Evolutionary conservation across 2,113 vertebrate species (phyloP), one percentile per base, ranked within the genome.

Genomic region (Ictidomys tridecemlineatus): DNA sequence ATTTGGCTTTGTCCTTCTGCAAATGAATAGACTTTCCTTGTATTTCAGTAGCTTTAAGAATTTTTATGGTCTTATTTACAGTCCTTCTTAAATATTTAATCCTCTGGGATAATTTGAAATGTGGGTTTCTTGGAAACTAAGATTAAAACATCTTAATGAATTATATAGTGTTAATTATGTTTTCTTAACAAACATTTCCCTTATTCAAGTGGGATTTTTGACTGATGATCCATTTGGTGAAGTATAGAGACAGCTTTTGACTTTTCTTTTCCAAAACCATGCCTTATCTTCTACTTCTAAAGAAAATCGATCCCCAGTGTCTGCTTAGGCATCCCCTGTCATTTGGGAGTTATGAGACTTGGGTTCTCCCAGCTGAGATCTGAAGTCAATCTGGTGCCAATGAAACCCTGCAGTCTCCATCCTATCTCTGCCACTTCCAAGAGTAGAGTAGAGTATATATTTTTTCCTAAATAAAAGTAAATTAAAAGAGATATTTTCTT

Each of bases 161-260:
- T 94, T 92, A 84, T 89, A 93, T 94, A 90, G 67, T 83, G 61
- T 94, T 95, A 95, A 97, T 95, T 96, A 96, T 61, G 51, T 96
- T 96, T 97, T 97, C 91, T 88, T 94, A 97, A 95, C 70, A 97
- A 92, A 91, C 58, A 45, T 76, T 92, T 87, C 56, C 76, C 28
- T 74, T 89, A 74, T 87, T 93, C 78, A 83, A 84, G 32, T 76
- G 89, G 80, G 87, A 96, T 70, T 96, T 94, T 91, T 94, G 67
- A 95, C 42, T 78, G 51, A 91, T 96, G 88, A 82, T 30, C 39
- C 42, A 37, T 69, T 74, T 91, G 95, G 76, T 58, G 32, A 56
- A 34, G 32, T 39, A 67, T 1, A 91, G 69, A 69, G 32, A 16
- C 1, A 4, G 42, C 14, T 37, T 89, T 74, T 56, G 53, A 61